Percentiles rank a stretch among this genome's conserved stretches.
These are phyloP conservation scores for Cyprinella venusta DNA, from an alignment of 2,797 vertebrate genomes.

Conservation along the genomic window DNA sequence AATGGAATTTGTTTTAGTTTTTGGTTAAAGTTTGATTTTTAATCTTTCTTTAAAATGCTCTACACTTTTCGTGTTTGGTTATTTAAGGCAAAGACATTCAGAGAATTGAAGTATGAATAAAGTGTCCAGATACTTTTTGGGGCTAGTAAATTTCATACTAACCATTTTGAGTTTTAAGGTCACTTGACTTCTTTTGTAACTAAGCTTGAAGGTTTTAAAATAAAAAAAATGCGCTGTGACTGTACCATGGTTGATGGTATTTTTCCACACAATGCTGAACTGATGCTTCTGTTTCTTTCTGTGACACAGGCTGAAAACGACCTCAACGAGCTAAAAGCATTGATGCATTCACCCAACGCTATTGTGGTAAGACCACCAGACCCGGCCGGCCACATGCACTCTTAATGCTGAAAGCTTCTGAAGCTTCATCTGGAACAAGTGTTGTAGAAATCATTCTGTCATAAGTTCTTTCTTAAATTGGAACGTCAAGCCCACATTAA, in stretches of 20 bases:
- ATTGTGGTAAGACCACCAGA: conserved; percentile 92
- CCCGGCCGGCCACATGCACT: background rate
- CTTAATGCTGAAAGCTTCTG: conserved; percentile 12
- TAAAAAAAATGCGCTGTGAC: background rate
- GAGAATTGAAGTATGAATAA: background rate
- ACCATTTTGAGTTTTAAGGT: background rate
- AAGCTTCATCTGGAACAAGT: conserved; percentile 21
- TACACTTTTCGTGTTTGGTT: background rate
- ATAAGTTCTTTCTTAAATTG: too few relatives aligned
- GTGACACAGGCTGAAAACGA: conserved; percentile 95
- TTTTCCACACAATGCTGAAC: conserved; percentile 67
- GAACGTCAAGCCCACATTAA: too few relatives aligned
- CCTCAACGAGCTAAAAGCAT: conserved; percentile 99
- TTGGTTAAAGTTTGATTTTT: background rate
- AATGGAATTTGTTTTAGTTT: too few relatives aligned
- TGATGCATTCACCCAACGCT: conserved; percentile 99
- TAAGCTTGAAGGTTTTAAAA: background rate
- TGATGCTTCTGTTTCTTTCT: conserved; percentile 73
- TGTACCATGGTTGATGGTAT: conserved; percentile 1
- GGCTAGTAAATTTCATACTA: background rate
- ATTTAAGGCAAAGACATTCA: background rate
- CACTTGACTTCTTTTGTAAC: background rate
- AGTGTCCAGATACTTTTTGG: background rate
- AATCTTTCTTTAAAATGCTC: background rate
- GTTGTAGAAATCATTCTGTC: background rate